A percentile compares a stretch with the other conserved stretches of the same genome.
Conservation (phyloP, 2,797 vertebrate genomes). For the Syndactyla subalaris region DNA sequence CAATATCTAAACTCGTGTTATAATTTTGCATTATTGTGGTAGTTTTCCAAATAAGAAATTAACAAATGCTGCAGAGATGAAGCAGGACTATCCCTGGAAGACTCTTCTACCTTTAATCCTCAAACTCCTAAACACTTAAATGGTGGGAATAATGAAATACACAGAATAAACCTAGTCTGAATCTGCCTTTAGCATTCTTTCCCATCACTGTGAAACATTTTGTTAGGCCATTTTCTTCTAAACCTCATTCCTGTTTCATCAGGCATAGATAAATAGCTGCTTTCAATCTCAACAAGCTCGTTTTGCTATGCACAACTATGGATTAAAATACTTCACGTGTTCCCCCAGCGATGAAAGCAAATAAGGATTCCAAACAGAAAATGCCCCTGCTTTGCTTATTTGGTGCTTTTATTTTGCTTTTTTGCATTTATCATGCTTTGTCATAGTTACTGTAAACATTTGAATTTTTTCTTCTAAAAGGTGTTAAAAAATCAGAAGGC, state of each 20-base stretch:
- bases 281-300: background rate
- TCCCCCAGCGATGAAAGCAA: background rate
- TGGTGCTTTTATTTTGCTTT: background rate
- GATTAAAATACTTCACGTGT: background rate
- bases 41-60: background rate
- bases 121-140: background rate
- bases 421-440: background rate
- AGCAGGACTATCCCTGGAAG: background rate
- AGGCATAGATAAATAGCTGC: background rate
- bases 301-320: background rate
- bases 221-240: background rate
- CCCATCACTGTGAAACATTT: background rate
- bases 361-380: background rate
- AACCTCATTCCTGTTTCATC: background rate
- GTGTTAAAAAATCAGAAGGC: background rate
- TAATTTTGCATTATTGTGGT: background rate
- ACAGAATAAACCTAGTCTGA: background rate
- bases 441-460: background rate
- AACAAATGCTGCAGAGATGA: background rate
- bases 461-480: background rate
- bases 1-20: background rate
- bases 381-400: background rate
- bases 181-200: background rate
- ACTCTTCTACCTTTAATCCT: background rate
- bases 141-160: background rate